Percentiles rank a stretch among this genome's conserved stretches.
Conservation (phyloP, 2,113 vertebrate genomes). For the Dasyornis broadbenti region DNA sequence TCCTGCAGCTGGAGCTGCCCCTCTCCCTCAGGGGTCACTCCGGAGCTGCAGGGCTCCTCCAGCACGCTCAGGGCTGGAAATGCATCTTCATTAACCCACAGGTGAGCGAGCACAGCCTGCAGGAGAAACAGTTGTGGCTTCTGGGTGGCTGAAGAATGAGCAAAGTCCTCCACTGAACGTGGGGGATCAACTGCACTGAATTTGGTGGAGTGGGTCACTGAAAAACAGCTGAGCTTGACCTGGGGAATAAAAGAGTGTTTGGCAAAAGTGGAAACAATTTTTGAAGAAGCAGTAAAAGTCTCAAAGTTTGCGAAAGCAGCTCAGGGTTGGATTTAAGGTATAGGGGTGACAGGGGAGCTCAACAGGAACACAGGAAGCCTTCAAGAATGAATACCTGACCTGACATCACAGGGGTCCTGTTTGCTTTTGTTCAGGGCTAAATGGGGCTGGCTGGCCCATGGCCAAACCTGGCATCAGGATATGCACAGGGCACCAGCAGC, state of each 20-base stretch:
- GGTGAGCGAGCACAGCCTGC: not conserved
- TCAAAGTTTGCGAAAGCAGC: not conserved
- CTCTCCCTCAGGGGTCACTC: not conserved
- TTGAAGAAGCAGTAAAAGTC: not conserved
- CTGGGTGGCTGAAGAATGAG: not conserved
- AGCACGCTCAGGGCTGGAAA: not conserved
- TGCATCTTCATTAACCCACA: not conserved
- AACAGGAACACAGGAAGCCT: not conserved
- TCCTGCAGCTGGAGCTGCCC: not conserved
- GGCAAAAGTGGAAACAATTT: not conserved
- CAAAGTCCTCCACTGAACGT: fast-evolving
- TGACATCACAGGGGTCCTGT: not conserved
- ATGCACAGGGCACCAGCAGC: not conserved
- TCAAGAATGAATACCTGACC: not conserved
- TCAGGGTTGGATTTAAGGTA: not conserved
- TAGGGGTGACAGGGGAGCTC: not conserved
- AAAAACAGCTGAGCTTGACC: not conserved
- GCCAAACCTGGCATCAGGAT: not conserved
- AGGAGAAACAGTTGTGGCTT: not conserved
- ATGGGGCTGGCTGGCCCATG: fast-evolving
- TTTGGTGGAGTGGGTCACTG: not conserved
- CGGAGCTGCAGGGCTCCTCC: not conserved
- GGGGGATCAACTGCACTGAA: not conserved
- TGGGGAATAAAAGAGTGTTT: not conserved
- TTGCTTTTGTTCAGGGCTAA: not conserved